Evolutionary conservation across 2,113 vertebrate genomes (phyloP), one percentile per base, ranked within the genome.

Genomic region (Cinclus cinclus): DNA sequence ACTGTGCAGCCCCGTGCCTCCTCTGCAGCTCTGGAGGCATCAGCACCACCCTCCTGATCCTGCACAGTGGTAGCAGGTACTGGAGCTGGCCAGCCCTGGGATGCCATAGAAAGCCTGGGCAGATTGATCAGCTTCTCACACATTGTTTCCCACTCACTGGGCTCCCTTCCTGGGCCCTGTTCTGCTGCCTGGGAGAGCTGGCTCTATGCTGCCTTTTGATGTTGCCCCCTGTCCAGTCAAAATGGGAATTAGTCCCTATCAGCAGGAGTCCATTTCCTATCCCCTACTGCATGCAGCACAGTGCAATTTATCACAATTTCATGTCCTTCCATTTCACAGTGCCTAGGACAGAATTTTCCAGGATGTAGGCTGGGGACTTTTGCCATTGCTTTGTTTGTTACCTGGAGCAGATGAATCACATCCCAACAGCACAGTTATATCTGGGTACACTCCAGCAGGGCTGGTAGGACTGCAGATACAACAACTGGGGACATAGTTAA

Each of bases 1-100:
- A 17, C 41, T 33, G 1, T 33, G 50, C 59, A 44, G 81, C 18
- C 2, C 13, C 0, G 1, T 64, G 37, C 25, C 41, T 69, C 5
- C 15, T 65, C 69, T 28, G 50, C n/a, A 68, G 18, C 78, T 30
- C 79, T 83, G 82, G 46, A 56, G 78, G 41, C 49, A 85, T 68
- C 82, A 19, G 41, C 56, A 44, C 20, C 74, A 11, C 49, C 46
- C 27, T 59, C 3, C 44, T 33, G 37, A 21, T 13, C 41, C 41
- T 52, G 53, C 27, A 20, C 0, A 0, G 4, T 2, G 4, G 81
- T 5, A 59, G 78, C 5, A 1, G 50, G 7, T 28, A 7, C 1
- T 27, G 10, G 37, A 24, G 31, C 47, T 15, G 2, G 13, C 15
- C 65, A 52, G 62, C 10, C n/a, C 20, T 0, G 0, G 49, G 44